phyloP scores from a whole-genome alignment of 2,888 invertebrate species.

The Dastarcus helophoroides region DNA sequence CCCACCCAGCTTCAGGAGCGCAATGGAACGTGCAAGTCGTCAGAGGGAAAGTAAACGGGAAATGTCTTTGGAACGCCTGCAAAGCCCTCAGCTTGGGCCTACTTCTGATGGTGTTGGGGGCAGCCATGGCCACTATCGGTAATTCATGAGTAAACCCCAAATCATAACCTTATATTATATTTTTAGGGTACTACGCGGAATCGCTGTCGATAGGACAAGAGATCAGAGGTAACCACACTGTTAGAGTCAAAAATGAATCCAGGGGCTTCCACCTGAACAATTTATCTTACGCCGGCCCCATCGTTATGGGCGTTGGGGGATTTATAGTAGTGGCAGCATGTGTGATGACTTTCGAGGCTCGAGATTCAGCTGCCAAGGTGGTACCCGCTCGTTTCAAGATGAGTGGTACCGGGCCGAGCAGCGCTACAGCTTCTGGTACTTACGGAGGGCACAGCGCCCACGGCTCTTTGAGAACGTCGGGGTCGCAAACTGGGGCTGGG shows the following conservation, averaged over 20 bases:
- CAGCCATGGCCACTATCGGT: conserved; percentile 90
- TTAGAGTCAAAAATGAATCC: conserved; percentile 70
- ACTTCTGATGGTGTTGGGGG: conserved; percentile 76
- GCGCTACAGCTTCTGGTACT: conserved; percentile 12
- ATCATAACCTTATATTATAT: conserved; percentile 4
- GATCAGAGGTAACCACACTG: conserved; percentile 64
- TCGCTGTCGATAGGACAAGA: conserved; percentile 68
- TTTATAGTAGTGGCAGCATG: conserved; percentile 95
- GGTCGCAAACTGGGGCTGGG: conserved; percentile 26
- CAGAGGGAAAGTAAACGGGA: conserved; percentile 75
- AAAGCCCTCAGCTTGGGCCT: conserved; percentile 81
- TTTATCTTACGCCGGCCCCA: conserved; percentile 91
- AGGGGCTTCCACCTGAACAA: conserved; percentile 78
- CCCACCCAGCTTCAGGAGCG: conserved; percentile 68
- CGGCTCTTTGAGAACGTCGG: conserved; percentile 30
- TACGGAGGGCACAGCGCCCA: conserved; percentile 20
- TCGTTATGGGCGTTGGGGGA: conserved; percentile 94
- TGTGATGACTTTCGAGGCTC: conserved; percentile 96
- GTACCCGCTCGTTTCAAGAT: conserved; percentile 63
- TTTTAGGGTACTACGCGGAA: conserved; percentile 71
- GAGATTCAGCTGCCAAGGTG: conserved; percentile 88
- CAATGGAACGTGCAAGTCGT: conserved; percentile 81
- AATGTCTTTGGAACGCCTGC: conserved; percentile 90
- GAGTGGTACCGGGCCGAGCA: conserved; percentile 25
- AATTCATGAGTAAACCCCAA: neutral